Percentiles rank a stretch among this genome's conserved stretches.
phyloP scores from a whole-genome alignment of 2,888 invertebrate genomes.

The Hypercompe scribonia region DNA sequence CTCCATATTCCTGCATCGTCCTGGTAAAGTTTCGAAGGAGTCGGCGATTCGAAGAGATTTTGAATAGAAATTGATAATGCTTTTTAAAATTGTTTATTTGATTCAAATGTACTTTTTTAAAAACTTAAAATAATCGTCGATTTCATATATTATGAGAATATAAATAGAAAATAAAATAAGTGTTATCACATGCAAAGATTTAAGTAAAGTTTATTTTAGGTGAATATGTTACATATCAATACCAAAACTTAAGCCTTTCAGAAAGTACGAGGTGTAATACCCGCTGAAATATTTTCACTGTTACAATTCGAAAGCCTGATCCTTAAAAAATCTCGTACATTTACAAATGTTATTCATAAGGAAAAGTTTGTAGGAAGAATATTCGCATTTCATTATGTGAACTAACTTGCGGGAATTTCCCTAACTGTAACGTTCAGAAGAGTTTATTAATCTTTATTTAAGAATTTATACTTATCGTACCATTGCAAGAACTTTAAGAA shows the following conservation, averaged over 20 bases:
- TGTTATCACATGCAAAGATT: no score
- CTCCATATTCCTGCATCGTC: no score
- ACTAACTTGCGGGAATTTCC: background rate
- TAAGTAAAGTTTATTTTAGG: background rate
- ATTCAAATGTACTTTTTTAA: no score
- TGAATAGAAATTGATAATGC: no score
- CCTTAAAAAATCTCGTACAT: slow-evolving; percentile 1
- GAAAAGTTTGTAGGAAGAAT: slow-evolving; percentile 2
- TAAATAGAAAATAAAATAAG: no score
- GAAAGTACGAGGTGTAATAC: background rate
- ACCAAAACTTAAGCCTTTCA: background rate
- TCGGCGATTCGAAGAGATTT: no score
- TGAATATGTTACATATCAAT: background rate
- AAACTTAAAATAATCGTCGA: no score
- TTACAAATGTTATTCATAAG: slow-evolving; percentile 10
- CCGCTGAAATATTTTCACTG: background rate
- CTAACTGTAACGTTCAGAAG: background rate
- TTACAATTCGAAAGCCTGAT: background rate
- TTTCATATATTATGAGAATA: no score
- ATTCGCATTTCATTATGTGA: slow-evolving; percentile 7
- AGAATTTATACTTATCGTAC: background rate
- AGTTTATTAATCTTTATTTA: slow-evolving; percentile 1
- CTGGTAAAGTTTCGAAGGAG: no score
- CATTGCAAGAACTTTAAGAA: background rate
- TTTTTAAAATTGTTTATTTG: no score